Evolutionary conservation across 2,888 invertebrate species (phyloP), one percentile per base, ranked within the genome.

Genomic region (Malthinus seriepunctatus): DNA sequence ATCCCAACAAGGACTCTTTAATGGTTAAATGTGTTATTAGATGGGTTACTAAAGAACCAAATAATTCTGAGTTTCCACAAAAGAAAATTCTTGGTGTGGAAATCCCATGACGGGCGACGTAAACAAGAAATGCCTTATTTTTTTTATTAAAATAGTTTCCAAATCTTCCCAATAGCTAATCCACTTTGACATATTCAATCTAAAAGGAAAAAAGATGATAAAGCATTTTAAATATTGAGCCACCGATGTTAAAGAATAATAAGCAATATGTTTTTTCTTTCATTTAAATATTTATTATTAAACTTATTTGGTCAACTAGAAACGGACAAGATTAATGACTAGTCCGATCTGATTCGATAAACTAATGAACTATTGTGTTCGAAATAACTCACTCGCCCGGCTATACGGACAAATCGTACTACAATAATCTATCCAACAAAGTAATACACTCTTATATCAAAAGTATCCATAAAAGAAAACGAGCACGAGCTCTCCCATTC

Each of bases 331-430:
- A 78, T 78, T 77, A 78, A 78, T 78, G 78, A 76, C 74, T 71
- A 69, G 69, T 67, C 71, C 76, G 78, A 78, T 78, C 76, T 76
- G 77, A 78, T 78, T 77, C 77, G 78, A 78, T 78, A 78, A 78
- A 78, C 77, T 78, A 78, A 78, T 78, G 78, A 78, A 78, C 74
- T 78, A 78, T 78, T 78, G 78, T 78, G 77, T 76, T 75, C 73
- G 70, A 74, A 76, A 76, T 76, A 76, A 76, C 76, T 77, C 71
- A 74, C 73, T 76, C 73, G 69, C 64, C 63, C 66, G 66, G 65
- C 67, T 65, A n/a, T n/a, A 69, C 71, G 70, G 72, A 76, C 75
- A 75, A 76, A 76, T 76, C 75, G 71, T 68, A 67, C 70, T 69
- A 76, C 74, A 76, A 76, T 75, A 69, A 70, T 62, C 64, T 60